Conservation (phyloP, 1,140 invertebrate species). For the Bombus breviceps region DNA sequence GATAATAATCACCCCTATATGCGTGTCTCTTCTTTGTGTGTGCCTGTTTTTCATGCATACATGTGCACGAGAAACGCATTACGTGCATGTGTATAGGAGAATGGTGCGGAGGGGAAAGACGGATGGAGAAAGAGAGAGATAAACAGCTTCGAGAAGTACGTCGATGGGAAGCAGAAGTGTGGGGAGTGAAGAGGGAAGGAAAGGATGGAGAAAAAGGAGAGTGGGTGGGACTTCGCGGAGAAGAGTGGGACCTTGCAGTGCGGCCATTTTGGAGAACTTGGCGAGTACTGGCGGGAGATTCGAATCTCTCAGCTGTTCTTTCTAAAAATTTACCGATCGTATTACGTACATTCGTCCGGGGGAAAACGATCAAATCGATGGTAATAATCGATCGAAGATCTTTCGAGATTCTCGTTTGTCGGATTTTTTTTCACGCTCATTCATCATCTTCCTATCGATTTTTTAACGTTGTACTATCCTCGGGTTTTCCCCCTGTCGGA, state of each 20-base stretch:
- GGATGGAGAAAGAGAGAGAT: not conserved
- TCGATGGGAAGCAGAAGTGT: not conserved
- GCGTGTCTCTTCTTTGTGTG: not conserved
- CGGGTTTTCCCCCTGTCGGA: not conserved
- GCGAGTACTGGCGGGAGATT: slow-evolving; percentile 66
- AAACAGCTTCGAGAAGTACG: slow-evolving; percentile 1
- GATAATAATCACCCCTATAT: not conserved
- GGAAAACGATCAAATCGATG: not conserved
- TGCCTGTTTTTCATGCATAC: not conserved
- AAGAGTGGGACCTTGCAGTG: slow-evolving; percentile 26
- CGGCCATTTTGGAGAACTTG: slow-evolving; percentile 76
- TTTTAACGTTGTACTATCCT: not conserved
- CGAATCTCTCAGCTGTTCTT: slow-evolving; percentile 43
- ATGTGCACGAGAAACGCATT: slow-evolving; percentile 42
- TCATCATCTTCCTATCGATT: not conserved
- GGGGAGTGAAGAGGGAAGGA: not conserved
- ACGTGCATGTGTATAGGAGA: slow-evolving; percentile 17
- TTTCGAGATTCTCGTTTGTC: not conserved
- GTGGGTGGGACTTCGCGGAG: slow-evolving; percentile 39
- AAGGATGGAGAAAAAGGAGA: slow-evolving; percentile 32
- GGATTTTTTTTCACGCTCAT: not conserved
- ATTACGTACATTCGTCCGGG: not conserved
- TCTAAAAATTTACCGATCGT: not conserved
- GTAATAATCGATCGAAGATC: not conserved
- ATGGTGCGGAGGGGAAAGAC: not conserved